A percentile compares a stretch with the other conserved stretches of the same genome.
Evolutionary conservation across 2,888 invertebrate genomes (phyloP).

Genomic region (Ophion ellenae): DNA sequence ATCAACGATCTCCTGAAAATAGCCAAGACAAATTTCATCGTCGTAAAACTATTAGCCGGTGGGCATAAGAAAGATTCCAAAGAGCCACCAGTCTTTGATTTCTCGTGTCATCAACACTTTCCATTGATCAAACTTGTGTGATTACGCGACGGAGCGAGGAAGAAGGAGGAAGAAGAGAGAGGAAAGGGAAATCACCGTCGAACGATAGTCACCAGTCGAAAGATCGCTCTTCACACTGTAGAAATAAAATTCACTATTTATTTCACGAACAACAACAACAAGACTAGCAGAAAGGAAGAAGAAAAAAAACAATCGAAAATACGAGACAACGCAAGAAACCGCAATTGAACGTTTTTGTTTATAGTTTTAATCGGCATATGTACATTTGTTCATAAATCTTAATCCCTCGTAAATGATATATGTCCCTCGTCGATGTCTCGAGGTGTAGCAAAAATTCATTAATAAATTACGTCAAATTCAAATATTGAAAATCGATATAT

Average conservation of each 20-base stretch:
- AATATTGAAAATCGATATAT: constrained; percentile 5
- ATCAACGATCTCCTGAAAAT: constrained; percentile 93
- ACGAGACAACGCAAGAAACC: constrained; percentile 12
- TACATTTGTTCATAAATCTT: constrained; percentile 66
- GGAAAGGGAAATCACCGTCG: constrained; percentile 16
- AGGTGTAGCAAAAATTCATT: constrained; percentile 65
- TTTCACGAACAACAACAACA: constrained; percentile 51
- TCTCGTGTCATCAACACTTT: constrained; percentile 94
- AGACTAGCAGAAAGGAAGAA: not conserved
- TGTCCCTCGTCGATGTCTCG: constrained; percentile 29
- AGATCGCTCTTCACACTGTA: constrained; percentile 55
- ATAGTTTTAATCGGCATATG: constrained; percentile 59
- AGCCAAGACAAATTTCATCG: constrained; percentile 97
- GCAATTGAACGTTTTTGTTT: constrained; percentile 46
- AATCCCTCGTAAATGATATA: constrained; percentile 37
- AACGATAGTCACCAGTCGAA: constrained; percentile 51
- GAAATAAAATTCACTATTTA: constrained; percentile 66
- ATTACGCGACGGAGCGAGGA: constrained; percentile 71
- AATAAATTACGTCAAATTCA: constrained; percentile 61
- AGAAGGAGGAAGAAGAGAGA: constrained; percentile 24
- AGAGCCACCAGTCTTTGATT: constrained; percentile 95
- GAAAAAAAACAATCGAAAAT: not conserved
- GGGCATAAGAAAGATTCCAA: constrained; percentile 96
- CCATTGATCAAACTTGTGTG: constrained; percentile 92
- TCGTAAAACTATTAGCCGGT: constrained; percentile 95